Percentiles rank a stretch among this genome's conserved stretches.
These are phyloP conservation scores for Cephus pygmeus DNA, from an alignment of 2,888 invertebrate species.

Conservation along the genomic window DNA sequence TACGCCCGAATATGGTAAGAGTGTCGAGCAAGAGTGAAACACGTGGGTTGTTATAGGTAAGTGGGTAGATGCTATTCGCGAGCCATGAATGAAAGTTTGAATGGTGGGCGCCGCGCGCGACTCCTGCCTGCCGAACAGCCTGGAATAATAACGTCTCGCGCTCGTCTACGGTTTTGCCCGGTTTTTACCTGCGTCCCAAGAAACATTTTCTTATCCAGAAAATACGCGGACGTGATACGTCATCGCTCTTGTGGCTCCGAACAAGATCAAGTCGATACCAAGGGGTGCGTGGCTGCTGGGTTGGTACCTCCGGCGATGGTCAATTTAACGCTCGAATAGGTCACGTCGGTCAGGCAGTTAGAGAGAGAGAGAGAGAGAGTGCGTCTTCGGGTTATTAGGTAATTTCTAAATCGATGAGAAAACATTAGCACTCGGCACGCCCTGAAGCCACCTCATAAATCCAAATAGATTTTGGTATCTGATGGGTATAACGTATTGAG, in stretches of 20 bases:
- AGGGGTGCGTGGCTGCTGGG: not conserved
- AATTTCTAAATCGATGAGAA: conserved; percentile 43
- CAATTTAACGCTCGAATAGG: not conserved
- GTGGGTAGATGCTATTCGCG: not conserved
- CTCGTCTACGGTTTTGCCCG: conserved; percentile 10
- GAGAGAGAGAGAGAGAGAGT: too few species aligned
- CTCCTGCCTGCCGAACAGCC: conserved; percentile 42
- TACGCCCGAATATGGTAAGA: conserved; percentile 63
- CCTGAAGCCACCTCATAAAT: conserved; percentile 14
- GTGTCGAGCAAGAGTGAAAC: conserved; percentile 36
- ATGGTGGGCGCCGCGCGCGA: conserved; percentile 22
- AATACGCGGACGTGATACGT: not conserved
- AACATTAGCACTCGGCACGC: conserved; percentile 42
- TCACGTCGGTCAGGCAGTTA: too few species aligned
- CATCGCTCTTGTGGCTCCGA: not conserved
- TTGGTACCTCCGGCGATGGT: not conserved
- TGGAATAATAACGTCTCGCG: conserved; percentile 39
- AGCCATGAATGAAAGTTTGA: conserved; percentile 45
- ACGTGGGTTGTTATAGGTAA: conserved; percentile 24
- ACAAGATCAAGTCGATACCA: not conserved
- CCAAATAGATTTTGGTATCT: not conserved
- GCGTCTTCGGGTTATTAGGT: not conserved
- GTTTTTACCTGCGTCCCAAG: not conserved
- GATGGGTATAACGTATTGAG: not conserved
- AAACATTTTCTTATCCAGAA: not conserved